Base-by-base conservation (phyloP, 1,140 invertebrate species). In the Apis cerana region DNA sequence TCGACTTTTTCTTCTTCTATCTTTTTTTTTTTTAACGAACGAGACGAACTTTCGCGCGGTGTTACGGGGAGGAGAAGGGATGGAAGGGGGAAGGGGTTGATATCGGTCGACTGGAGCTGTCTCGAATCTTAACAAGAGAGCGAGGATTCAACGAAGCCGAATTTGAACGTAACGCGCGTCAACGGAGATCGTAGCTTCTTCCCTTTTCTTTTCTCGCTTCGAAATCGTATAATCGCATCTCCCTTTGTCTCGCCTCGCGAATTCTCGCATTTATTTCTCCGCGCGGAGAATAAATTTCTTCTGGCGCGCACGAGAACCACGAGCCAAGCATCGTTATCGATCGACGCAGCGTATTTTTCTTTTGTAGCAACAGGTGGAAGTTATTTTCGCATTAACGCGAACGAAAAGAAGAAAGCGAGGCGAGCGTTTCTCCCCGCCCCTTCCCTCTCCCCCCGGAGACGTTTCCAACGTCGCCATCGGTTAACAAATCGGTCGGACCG, bases 341-440 rank as follows among this genome's bases (percentile, higher is more conserved):
- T 59, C 59, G 62, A 11, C n/a, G 56, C 23, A 61, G 72, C 74
- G 75, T 79, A 82, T 67, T 85, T 87, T 87, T 88, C 61, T 85
- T 88, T 84, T 64, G 65, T 83, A 88, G 87, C 87, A 88, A 88
- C 87, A 88, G 87, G 87, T 88, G 86, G 83, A 85, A 64, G 56
- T 64, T 48, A 80, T 64, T 87, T 43, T 76, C 62, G 70, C 58
- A 75, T 67, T 56, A 75, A n/a, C 23, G 56, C 58, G 76, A 82
- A 79, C 64, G 71, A 54, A 75, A 52, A 15, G 21, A 50, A 10
- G 23, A 17, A 43, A 15, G 56, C 11, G 23, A 19, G 0, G 9
- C 23, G 21, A 61, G 48, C 21, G 48, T 78, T 77, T 78, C 78
- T 78, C 75, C 33, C 33, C 33, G 0, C 33, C 33, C 33, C 33